Evolutionary conservation across 92 coral and sea anemone genomes (phyloP).

Genomic region (Siderastrea radians): DNA sequence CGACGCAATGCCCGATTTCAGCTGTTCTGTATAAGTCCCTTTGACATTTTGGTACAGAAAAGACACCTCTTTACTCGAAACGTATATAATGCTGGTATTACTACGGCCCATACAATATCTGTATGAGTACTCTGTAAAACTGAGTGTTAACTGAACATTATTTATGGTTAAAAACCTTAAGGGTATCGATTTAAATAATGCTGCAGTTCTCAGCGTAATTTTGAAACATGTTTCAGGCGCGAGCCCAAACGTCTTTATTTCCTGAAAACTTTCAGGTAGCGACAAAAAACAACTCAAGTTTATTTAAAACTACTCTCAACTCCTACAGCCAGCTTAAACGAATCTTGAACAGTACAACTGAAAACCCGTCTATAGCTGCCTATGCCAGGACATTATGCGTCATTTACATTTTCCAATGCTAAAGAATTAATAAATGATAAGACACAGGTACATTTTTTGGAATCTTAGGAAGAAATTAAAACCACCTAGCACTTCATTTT

Average conservation of each 20-base stretch:
- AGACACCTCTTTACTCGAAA: background rate
- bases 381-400: too few relatives aligned
- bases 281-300: background rate
- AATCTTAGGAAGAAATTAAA: too few relatives aligned
- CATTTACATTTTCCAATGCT: too few relatives aligned
- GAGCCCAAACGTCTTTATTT: background rate
- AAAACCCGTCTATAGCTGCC: background rate
- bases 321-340: background rate
- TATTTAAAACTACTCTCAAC: background rate
- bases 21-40: background rate
- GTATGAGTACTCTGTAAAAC: background rate
- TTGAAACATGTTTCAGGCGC: too few relatives aligned
- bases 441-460: too few relatives aligned
- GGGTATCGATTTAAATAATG: too few relatives aligned
- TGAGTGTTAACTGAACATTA: background rate
- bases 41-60: background rate
- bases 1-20: background rate
- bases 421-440: too few relatives aligned
- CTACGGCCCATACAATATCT: background rate
- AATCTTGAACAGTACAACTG: slow-evolving; percentile 4
- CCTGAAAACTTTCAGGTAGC: background rate
- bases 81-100: slow-evolving; percentile 5
- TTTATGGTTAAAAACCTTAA: background rate
- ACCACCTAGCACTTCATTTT: too few relatives aligned
- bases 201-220: too few relatives aligned